A percentile compares a stretch with the other conserved stretches of the same genome.
Evolutionary conservation across 2,888 invertebrate species (phyloP).

Genomic region (Gastracanthus pulcherrimus): DNA sequence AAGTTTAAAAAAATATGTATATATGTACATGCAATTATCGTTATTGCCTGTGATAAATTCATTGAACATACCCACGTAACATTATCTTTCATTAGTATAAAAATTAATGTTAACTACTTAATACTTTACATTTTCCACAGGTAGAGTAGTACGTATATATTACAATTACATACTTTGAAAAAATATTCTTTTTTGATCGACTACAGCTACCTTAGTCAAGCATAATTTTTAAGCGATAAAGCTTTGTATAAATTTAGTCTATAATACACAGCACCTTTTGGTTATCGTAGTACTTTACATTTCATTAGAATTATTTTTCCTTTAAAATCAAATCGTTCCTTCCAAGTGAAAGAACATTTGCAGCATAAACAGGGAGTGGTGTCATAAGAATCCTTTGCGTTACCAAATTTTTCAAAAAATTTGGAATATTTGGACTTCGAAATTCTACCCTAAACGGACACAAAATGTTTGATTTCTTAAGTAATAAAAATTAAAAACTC

Average conservation of each 20-base stretch:
- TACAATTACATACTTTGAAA: neutral
- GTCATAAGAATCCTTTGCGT: conserved; percentile 62
- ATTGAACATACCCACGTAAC: too few relatives aligned
- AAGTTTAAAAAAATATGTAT: neutral
- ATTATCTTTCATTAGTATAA: too few relatives aligned
- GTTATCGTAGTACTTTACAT: too few relatives aligned
- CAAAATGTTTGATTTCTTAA: conserved; percentile 14
- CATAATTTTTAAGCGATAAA: neutral
- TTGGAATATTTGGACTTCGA: conserved; percentile 66
- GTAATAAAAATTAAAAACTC: neutral
- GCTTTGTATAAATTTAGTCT: too few relatives aligned
- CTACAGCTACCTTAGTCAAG: neutral
- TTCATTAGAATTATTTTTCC: conserved; percentile 15
- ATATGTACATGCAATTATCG: neutral
- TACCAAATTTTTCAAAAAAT: conserved; percentile 64
- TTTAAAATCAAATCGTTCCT: conserved; percentile 62
- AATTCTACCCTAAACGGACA: conserved; percentile 68
- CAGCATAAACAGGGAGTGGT: conserved; percentile 70
- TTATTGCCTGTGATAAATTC: neutral
- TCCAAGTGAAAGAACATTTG: conserved; percentile 66
- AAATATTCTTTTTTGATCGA: neutral
- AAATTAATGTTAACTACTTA: neutral
- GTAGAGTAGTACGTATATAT: neutral
- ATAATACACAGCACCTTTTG: too few relatives aligned
- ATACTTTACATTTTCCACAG: neutral